phyloP scores from a whole-genome alignment of 1,140 invertebrate genomes.

The Procambarus clarkii region DNA sequence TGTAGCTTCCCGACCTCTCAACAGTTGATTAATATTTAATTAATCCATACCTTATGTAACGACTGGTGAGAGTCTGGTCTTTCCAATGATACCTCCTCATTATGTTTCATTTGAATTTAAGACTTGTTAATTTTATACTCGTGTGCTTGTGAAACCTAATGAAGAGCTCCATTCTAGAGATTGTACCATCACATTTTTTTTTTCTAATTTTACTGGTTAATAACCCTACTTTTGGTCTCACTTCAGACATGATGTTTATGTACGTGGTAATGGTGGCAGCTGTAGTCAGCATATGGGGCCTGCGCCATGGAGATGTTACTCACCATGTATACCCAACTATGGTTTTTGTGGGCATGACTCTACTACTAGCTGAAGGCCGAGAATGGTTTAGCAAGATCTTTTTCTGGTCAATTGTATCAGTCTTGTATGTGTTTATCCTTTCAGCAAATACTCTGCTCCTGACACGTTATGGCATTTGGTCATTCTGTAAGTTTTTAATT shows the following conservation, averaged over 20 bases:
- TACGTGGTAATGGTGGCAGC: conserved; percentile 45
- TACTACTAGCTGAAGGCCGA: conserved; percentile 32
- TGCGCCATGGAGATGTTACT: conserved; percentile 46
- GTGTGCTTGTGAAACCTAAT: too few species aligned
- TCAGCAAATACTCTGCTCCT: conserved; percentile 36
- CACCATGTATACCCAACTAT: conserved; percentile 52
- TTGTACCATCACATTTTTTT: too few species aligned
- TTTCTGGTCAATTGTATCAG: conserved; percentile 27
- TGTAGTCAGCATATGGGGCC: conserved; percentile 41
- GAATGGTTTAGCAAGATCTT: conserved; percentile 17
- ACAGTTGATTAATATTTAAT: too few species aligned
- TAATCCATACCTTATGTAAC: too few species aligned
- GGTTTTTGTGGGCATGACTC: neutral
- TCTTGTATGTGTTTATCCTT: conserved; percentile 10
- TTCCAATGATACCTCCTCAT: too few species aligned
- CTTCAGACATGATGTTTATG: conserved; percentile 64
- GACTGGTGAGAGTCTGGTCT: too few species aligned
- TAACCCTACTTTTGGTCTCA: neutral
- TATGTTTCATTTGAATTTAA: too few species aligned
- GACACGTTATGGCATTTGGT: conserved; percentile 46
- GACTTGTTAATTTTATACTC: too few species aligned
- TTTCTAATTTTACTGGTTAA: neutral
- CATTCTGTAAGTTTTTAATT: conserved; percentile 47
- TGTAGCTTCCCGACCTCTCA: too few species aligned
- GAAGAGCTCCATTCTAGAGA: too few species aligned